Base-by-base conservation (phyloP, 2,888 invertebrate species). In the Zaprionus obscuricornis region DNA sequence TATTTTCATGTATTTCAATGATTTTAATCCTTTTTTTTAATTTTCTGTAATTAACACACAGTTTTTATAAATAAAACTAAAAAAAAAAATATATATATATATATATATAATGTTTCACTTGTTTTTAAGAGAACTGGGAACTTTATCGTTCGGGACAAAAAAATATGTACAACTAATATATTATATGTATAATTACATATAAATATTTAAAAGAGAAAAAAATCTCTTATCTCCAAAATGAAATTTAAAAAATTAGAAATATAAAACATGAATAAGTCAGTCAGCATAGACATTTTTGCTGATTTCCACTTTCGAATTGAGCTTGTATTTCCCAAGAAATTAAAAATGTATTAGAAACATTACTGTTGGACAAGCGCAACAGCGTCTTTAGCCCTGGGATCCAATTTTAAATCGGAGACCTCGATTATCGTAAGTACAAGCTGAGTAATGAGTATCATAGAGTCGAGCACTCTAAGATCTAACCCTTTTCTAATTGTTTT, bases 51-150 rank as follows among this genome's bases (percentile, higher is more conserved):
- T 74, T 81, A 81, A 85, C 74, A 78, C 65, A 56, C 63, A 65
- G 66, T 85, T 81, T 81, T 82, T 85, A 82, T 78, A 82, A 81
- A 79, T 79, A 79, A 73, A 84, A 39, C 52, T 64, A 34, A 47
- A 66, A 75, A 79, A 67, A 56, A 2, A 55, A 4, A 20, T 49
- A 20, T 36, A 6, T 34, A 42, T 3, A 27, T 63, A 50, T 31
- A 22, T 7, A 22, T 22, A 7, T 22, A 22, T 22, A 7, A 4
- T 22, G 22, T 4, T 7, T 22, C 4, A 5, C 22, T 4, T 5
- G 22, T 7, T 22, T 4, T 22, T 22, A 5, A 22, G 4, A 4
- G 22, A 22, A 22, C 7, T 22, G 22, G 22, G 4, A 22, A 22
- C 22, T 22, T 7, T 22, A 22, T 5, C 4, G 4, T 5, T 7